These are phyloP conservation scores for Mizuhopecten yessoensis DNA, from an alignment of 1,140 invertebrate species.

Conservation along the genomic window DNA sequence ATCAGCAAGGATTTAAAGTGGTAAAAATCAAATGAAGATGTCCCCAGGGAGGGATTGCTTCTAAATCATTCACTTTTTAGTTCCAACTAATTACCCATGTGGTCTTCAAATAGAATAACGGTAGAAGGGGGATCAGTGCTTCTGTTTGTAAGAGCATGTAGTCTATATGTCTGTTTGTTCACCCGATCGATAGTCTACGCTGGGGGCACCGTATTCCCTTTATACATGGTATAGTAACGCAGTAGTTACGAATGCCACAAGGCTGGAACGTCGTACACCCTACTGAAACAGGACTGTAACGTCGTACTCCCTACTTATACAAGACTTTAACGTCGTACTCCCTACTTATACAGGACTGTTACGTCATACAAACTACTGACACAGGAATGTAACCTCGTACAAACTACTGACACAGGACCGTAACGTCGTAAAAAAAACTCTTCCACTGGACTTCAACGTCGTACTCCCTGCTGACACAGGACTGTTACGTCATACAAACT, in stretches of 20 bases:
- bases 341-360: no score
- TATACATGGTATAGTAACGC: neutral
- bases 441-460: no score
- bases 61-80: constrained; percentile 36
- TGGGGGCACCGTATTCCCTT: neutral
- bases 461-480: no score
- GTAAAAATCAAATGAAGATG: constrained; percentile 39
- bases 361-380: no score
- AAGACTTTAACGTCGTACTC: neutral
- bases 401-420: no score
- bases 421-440: no score
- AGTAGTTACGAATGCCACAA: no score
- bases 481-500: no score
- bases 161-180: constrained; percentile 31
- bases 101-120: constrained; percentile 19
- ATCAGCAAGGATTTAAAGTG: constrained; percentile 6
- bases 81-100: constrained; percentile 38
- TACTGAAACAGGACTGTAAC: neutral
- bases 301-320: neutral
- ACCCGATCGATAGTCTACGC: neutral
- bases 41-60: neutral
- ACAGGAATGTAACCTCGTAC: no score
- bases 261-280: no score
- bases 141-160: neutral
- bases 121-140: constrained; percentile 22